Percentiles rank a stretch among this genome's conserved stretches.
Conservation (phyloP, 1,140 invertebrate genomes). For the Camponotus floridanus region DNA sequence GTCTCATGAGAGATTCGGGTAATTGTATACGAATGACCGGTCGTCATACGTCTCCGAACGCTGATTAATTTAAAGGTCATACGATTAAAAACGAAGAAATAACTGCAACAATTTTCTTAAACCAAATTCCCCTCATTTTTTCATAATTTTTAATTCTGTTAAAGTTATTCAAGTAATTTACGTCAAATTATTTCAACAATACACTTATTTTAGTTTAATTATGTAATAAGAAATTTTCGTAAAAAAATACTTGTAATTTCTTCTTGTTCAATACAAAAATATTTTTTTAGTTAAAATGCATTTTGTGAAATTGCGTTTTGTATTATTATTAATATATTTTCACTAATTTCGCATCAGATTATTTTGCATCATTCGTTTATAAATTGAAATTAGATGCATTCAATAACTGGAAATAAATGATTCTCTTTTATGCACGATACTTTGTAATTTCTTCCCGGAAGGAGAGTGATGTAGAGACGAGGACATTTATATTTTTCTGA, state of each 20-base stretch:
- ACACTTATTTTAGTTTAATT: slow-evolving; percentile 7
- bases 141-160: neutral
- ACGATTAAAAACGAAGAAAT: slow-evolving; percentile 11
- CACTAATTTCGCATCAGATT: neutral
- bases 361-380: neutral
- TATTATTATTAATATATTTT: neutral
- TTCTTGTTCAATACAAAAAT: neutral
- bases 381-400: neutral
- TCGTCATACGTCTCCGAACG: slow-evolving; percentile 16
- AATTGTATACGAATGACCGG: slow-evolving; percentile 47
- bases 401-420: slow-evolving; percentile 14
- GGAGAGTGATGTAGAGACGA: slow-evolving; percentile 3
- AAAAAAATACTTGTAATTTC: neutral
- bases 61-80: slow-evolving; percentile 59
- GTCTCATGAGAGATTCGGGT: slow-evolving; percentile 57
- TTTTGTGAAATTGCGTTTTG: neutral
- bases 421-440: neutral
- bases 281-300: neutral
- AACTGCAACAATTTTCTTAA: neutral
- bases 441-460: slow-evolving; percentile 15
- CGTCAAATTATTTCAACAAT: neutral
- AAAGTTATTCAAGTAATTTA: neutral
- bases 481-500: slow-evolving; percentile 28
- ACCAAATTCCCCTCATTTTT: neutral
- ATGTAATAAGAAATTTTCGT: neutral